A percentile compares a stretch with the other conserved stretches of the same genome.
phyloP scores from a whole-genome alignment of 2,888 invertebrate species.

The Drepanosiphum platanoidis region DNA sequence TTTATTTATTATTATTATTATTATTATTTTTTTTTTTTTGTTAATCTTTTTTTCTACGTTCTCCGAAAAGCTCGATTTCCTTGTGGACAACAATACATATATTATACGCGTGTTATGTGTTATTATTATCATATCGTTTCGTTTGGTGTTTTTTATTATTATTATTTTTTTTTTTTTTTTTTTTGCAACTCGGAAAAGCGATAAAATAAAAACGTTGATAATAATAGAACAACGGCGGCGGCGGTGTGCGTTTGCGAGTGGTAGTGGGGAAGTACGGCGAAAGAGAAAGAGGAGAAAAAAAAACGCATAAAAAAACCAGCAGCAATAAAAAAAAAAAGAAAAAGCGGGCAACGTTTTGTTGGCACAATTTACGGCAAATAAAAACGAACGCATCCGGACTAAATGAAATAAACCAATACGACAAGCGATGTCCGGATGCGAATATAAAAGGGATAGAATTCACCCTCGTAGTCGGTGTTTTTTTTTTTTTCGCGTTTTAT shows the following conservation, averaged over 20 bases:
- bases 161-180: slow-evolving; percentile 42
- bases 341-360: slow-evolving; percentile 55
- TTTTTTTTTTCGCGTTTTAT: neutral
- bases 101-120: slow-evolving; percentile 1
- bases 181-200: slow-evolving; percentile 55
- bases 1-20: slow-evolving; percentile 32
- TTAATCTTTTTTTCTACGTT: slow-evolving; percentile 43
- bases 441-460: slow-evolving; percentile 55
- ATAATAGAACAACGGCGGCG: slow-evolving; percentile 53
- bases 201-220: slow-evolving; percentile 62
- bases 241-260: neutral
- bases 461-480: slow-evolving; percentile 39
- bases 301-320: slow-evolving; percentile 32
- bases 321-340: slow-evolving; percentile 31
- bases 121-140: slow-evolving; percentile 30
- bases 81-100: slow-evolving; percentile 42
- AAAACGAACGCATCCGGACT: slow-evolving; percentile 62
- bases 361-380: slow-evolving; percentile 62
- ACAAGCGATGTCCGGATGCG: slow-evolving; percentile 60
- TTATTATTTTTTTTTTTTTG: slow-evolving; percentile 33
- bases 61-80: slow-evolving; percentile 61
- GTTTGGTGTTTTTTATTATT: slow-evolving; percentile 23
- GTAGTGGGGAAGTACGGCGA: too few relatives aligned
- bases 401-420: slow-evolving; percentile 62
- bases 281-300: slow-evolving; percentile 32